phyloP scores from a whole-genome alignment of 2,888 invertebrate genomes.

The Scaptomyza reducta region DNA sequence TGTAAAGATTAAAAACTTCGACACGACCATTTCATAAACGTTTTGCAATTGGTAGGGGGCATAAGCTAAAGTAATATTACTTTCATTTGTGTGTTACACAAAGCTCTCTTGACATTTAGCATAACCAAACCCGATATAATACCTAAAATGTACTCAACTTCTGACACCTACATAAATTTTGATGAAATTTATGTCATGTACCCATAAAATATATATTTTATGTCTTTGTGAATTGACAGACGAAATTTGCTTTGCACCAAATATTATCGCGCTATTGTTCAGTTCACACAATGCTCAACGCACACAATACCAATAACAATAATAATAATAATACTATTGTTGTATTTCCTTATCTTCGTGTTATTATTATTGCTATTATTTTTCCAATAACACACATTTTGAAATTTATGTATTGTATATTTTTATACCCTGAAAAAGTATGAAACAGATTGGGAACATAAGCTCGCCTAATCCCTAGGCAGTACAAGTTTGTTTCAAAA shows the following conservation, averaged over 20 bases:
- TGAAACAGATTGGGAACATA: too few species aligned
- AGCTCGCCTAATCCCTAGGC: too few species aligned
- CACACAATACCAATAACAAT: constrained; percentile 16
- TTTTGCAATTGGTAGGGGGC: background rate
- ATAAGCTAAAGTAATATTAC: constrained; percentile 17
- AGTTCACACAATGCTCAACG: constrained; percentile 32
- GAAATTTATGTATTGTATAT: constrained; percentile 40
- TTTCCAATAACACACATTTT: constrained; percentile 36
- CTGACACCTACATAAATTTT: constrained; percentile 16
- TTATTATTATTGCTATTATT: constrained; percentile 26
- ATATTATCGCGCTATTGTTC: constrained; percentile 46
- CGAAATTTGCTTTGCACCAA: constrained; percentile 48
- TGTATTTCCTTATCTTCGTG: constrained; percentile 42
- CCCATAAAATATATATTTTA: background rate
- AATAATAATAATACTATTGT: constrained; percentile 26
- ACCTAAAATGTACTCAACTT: constrained; percentile 6
- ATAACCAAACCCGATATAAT: constrained; percentile 17
- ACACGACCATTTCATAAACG: constrained; percentile 32
- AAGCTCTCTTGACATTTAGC: background rate
- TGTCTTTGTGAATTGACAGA: constrained; percentile 22
- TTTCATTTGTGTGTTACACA: constrained; percentile 20
- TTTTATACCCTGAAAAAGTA: too few species aligned
- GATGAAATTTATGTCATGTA: constrained; percentile 11
- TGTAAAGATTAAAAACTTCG: constrained; percentile 47
- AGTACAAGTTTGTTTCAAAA: too few species aligned